These are phyloP conservation scores for Isotomurus palustris DNA, from an alignment of 2,888 invertebrate species.

Conservation along the genomic window DNA sequence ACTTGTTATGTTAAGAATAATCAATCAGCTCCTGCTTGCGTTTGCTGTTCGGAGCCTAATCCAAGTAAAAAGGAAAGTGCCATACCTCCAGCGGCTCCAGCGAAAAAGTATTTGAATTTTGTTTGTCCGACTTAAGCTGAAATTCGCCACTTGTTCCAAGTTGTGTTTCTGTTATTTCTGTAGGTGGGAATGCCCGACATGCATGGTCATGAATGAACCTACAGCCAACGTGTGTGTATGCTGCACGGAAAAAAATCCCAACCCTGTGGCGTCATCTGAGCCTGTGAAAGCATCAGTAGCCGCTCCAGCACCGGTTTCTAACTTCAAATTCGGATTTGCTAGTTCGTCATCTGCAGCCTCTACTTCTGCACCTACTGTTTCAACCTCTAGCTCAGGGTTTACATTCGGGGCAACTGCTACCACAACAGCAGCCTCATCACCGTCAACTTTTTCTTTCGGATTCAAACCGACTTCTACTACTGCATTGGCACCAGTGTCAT, in stretches of 20 bases:
- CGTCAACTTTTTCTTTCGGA: slow-evolving; percentile 8
- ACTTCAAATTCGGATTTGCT: slow-evolving; percentile 26
- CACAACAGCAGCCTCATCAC: slow-evolving; percentile 7
- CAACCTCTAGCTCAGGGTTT: not conserved
- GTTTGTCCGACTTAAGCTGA: not conserved
- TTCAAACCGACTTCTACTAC: slow-evolving; percentile 1
- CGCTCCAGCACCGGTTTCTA: slow-evolving; percentile 2
- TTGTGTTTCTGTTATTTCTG: not conserved
- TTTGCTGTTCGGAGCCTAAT: slow-evolving; percentile 24
- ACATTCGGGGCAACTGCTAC: not conserved
- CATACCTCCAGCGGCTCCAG: slow-evolving; percentile 1
- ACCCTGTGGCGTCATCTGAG: slow-evolving; percentile 1
- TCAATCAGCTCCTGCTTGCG: slow-evolving; percentile 8
- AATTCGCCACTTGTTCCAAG: not conserved
- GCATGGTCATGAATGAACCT: slow-evolving; percentile 23
- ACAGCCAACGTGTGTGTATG: slow-evolving; percentile 16
- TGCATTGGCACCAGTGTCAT: too few relatives aligned
- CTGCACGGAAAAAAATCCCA: slow-evolving; percentile 30
- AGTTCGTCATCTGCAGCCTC: not conserved
- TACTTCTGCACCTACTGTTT: not conserved
- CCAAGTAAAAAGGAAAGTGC: not conserved
- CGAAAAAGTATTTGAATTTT: slow-evolving; percentile 8
- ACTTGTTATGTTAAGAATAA: slow-evolving; percentile 21
- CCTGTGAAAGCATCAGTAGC: not conserved
- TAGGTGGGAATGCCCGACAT: slow-evolving; percentile 27